Evolutionary conservation across 2,113 vertebrate genomes (phyloP), one percentile per base, ranked within the genome.

Genomic region (Oncorhynchus nerka): DNA sequence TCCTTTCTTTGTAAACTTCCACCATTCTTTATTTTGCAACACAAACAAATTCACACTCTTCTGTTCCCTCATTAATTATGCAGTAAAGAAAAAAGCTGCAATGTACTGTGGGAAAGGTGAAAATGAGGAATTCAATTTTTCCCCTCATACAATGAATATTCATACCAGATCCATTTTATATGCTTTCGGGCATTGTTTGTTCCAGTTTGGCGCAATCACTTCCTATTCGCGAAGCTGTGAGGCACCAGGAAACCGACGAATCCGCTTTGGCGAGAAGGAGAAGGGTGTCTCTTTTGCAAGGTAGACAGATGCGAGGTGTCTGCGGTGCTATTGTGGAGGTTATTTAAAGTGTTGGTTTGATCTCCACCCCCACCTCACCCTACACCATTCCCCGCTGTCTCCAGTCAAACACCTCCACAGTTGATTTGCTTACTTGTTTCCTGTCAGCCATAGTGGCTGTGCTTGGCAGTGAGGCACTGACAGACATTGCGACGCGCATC

Each of bases 1-100:
- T 34, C 34, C 34, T 34, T 34, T 34, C 34, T 7, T 8, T 34
- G 34, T 34, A 34, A 82, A 85, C 32, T 83, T 77, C 68, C 85
- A 81, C 70, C 68, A 71, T 91, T 89, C 84, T 82, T 89, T 92
- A 88, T 90, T 89, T 92, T 87, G 83, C 89, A 84, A 87, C 88
- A 89, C 86, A 92, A 94, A 93, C 92, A 93, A 88, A 93, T 93
- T 93, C 92, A 91, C 92, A 93, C 92, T 66, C 91, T 83, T 81
- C 83, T 70, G 75, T 89, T 89, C 85, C 79, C 92, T 92, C 91
- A 93, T 94, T 93, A 94, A 93, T 94, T 94, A 94, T 93, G 92
- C 92, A 93, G 90, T 89, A 90, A 81, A 91, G 90, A 91, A 93
- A 91, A 91, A 92, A 89, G 85, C 90, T 92, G 91, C 87, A 90